These are phyloP conservation scores for Scaptomyza caliginosa DNA, from an alignment of 2,888 invertebrate species.

Conservation along the genomic window DNA sequence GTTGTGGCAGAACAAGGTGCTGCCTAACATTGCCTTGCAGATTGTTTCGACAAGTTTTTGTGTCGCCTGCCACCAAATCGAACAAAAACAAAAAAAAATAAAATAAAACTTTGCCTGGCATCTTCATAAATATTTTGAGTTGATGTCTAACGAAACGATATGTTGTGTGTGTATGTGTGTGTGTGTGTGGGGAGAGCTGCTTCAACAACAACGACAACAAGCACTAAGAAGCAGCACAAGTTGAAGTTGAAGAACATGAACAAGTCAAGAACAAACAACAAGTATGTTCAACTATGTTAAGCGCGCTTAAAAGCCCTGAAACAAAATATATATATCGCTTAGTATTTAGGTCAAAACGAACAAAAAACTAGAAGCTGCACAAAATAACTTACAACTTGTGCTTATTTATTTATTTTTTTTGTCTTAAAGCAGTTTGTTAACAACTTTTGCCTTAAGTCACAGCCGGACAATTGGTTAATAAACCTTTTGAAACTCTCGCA, in stretches of 20 bases:
- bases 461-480: constrained; percentile 1
- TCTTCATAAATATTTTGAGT: constrained; percentile 73
- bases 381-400: constrained; percentile 26
- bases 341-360: constrained; percentile 39
- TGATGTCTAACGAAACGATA: constrained; percentile 54
- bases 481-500: not conserved
- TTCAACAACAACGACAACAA: constrained; percentile 14
- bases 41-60: constrained; percentile 72
- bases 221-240: not conserved
- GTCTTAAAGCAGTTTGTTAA: constrained; percentile 20
- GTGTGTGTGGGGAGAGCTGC: constrained; percentile 1
- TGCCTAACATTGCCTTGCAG: constrained; percentile 50
- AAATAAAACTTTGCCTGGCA: constrained; percentile 59
- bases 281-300: constrained; percentile 48
- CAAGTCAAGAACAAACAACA: constrained; percentile 33
- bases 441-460: constrained; percentile 37
- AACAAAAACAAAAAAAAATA: no score
- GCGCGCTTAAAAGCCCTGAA: constrained; percentile 53
- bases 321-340: constrained; percentile 53
- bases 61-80: constrained; percentile 58
- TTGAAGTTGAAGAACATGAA: not conserved
- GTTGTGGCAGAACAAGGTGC: constrained; percentile 5
- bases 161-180: not conserved
- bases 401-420: not conserved
- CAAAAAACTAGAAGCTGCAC: not conserved